Evolutionary conservation across 2,888 invertebrate species (phyloP), one percentile per base, ranked within the genome.

Genomic region (Brachypalpus laphriformis): DNA sequence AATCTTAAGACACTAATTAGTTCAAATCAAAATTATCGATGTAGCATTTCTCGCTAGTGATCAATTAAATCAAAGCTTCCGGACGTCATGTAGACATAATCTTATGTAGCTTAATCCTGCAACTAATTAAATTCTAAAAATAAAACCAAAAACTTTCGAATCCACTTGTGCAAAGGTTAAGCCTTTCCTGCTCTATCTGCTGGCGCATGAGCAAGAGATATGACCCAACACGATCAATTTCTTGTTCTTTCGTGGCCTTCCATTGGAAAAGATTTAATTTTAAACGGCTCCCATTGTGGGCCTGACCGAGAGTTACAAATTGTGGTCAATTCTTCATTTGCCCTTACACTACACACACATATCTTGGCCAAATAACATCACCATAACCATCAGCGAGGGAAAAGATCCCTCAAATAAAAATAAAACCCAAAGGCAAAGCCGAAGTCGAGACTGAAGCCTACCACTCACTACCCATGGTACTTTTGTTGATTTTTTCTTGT

Each of bases 251-350:
- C 80, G 66, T 83, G 77, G 74, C 78, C 78, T 56, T 56, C 63
- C 74, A 83, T 83, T 74, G 74, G 63, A 78, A 80, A 80, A 74
- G 68, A 83, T 83, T 83, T 80, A 80, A 83, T 74, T 78, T 83
- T 74, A 83, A 83, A 83, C 83, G 80, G 80, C 68, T 83, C 83
- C 80, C 83, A 82, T 82, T 80, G 83, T 83, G 74, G 61, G 51
- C 56, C 72, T 68, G 78, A 83, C 63, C 68, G 70, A 54, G 65
- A 76, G 51, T 85, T 65, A 85, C 81, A 85, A 85, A 85, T 85
- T 71, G 85, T 61, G 75, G 71, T 80, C 75, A 59, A 85, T 85
- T 71, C 71, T 81, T 85, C 85, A 85, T 75, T 80, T 75, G 70
- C 65, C 65, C 81, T 59, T 74, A 68, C 34, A 47, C 31, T 28